Evolutionary conservation across 2,888 invertebrate species (phyloP).

Genomic region (Latheticus oryzae): DNA sequence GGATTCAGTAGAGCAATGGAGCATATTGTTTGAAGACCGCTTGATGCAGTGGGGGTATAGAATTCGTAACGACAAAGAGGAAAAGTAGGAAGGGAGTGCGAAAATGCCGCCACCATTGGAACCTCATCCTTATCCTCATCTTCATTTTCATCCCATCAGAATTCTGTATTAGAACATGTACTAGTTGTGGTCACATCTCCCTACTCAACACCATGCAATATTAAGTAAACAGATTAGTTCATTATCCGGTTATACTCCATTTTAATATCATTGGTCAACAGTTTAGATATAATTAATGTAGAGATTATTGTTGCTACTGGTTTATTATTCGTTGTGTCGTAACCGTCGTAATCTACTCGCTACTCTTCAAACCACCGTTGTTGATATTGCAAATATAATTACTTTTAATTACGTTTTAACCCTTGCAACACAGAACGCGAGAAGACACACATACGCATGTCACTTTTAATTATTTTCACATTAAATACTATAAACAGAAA

Average conservation of each 20-base stretch:
- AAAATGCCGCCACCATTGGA: conserved; percentile 32
- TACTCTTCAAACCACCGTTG: conserved; percentile 42
- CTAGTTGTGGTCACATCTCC: conserved; percentile 48
- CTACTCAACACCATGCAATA: conserved; percentile 56
- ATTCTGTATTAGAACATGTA: conserved; percentile 37
- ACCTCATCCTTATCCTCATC: too few species aligned
- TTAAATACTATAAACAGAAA: too few species aligned
- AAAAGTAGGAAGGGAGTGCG: conserved; percentile 37
- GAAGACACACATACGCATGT: conserved; percentile 20
- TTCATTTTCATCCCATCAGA: conserved; percentile 38
- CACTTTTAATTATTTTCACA: too few species aligned
- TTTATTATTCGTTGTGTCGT: conserved; percentile 52
- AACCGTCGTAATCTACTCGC: conserved; percentile 42
- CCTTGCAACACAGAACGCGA: conserved; percentile 26
- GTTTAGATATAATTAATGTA: conserved; percentile 61
- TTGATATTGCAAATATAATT: conserved; percentile 44
- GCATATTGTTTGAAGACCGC: conserved; percentile 46
- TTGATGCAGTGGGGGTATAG: conserved; percentile 47
- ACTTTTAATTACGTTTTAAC: conserved; percentile 41
- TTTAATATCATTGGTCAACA: conserved; percentile 63
- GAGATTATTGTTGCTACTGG: conserved; percentile 60
- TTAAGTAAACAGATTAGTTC: conserved; percentile 63
- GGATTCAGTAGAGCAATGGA: conserved; percentile 43
- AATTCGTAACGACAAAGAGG: conserved; percentile 46
- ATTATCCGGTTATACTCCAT: conserved; percentile 60